These are phyloP conservation scores for Toxotes chatareus DNA, from an alignment of 2,113 vertebrate species.

Conservation along the genomic window DNA sequence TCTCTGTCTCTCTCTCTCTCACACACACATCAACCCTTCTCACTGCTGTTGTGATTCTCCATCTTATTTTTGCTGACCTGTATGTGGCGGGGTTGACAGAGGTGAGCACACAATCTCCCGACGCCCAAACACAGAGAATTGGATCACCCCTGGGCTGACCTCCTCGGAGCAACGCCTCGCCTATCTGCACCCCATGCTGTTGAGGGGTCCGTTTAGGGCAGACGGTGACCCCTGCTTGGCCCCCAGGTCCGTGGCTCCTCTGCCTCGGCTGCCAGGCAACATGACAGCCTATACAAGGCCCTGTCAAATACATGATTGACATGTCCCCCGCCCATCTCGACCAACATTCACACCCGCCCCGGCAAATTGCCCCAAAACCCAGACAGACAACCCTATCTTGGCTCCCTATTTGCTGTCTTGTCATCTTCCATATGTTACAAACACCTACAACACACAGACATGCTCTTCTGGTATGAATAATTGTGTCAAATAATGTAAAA, in stretches of 20 bases:
- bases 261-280: constrained; percentile 71
- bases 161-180: constrained; percentile 67
- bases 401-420: constrained; percentile 51
- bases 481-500: constrained; percentile 26
- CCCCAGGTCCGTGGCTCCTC: constrained; percentile 51
- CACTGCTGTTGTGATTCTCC: constrained; percentile 66
- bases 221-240: constrained; percentile 76
- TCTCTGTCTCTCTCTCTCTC: constrained; percentile 1
- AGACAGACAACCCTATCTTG: constrained; percentile 59
- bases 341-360: constrained; percentile 54
- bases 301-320: constrained; percentile 80
- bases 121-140: constrained; percentile 81
- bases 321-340: constrained; percentile 66
- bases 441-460: neutral
- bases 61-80: constrained; percentile 83
- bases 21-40: constrained; percentile 40
- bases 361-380: constrained; percentile 75
- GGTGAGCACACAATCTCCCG: constrained; percentile 83
- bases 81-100: constrained; percentile 78
- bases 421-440: constrained; percentile 52
- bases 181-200: constrained; percentile 75
- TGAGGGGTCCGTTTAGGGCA: constrained; percentile 68
- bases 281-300: constrained; percentile 74
- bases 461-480: constrained; percentile 10
- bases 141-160: constrained; percentile 84